phyloP scores from a whole-genome alignment of 2,113 vertebrate species.

The Ptilonorhynchus violaceus region DNA sequence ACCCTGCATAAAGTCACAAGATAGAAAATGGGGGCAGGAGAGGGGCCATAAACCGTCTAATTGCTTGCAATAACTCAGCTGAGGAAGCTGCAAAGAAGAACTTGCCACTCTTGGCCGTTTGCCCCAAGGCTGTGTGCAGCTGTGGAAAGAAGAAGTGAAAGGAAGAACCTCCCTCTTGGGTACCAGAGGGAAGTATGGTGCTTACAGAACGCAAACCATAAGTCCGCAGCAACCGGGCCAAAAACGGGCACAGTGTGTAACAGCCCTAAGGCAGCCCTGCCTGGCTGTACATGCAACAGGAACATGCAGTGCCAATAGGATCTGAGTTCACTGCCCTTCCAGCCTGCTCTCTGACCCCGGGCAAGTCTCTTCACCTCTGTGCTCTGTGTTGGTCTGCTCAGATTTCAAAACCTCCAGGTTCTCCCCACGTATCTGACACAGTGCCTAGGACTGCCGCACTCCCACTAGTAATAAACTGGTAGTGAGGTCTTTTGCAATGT shows the following conservation, averaged over 20 bases:
- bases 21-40: not conserved
- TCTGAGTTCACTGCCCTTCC: not conserved
- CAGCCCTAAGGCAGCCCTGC: not conserved
- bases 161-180: not conserved
- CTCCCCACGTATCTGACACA: fast-evolving
- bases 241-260: not conserved
- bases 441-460: not conserved
- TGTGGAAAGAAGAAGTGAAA: conserved; percentile 54
- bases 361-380: not conserved
- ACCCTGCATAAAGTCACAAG: not conserved
- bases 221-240: not conserved
- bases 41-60: fast-evolving
- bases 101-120: not conserved
- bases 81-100: conserved; percentile 47
- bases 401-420: not conserved
- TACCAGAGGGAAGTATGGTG: not conserved
- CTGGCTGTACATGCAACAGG: not conserved
- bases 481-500: not conserved
- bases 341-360: not conserved
- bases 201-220: not conserved
- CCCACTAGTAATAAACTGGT: not conserved
- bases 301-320: not conserved
- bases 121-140: not conserved
- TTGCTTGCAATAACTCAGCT: not conserved
- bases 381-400: not conserved